Evolutionary conservation across 2,888 invertebrate species (phyloP).

Genomic region (Apamea epomidion): DNA sequence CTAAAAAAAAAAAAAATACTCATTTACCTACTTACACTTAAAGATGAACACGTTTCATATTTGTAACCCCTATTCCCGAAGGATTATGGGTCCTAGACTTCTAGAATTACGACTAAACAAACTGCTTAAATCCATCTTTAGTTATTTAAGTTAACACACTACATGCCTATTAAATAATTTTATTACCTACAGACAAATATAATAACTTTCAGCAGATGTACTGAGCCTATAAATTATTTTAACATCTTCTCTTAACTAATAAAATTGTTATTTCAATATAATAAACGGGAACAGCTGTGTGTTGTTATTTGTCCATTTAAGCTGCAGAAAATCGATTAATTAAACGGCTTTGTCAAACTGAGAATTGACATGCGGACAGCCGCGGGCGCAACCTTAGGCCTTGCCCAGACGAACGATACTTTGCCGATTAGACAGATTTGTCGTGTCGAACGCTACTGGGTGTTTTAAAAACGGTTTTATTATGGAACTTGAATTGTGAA

Average conservation of each 20-base stretch:
- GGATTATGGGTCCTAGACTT: neutral
- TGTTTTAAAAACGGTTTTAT: constrained; percentile 5
- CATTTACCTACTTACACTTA: no score
- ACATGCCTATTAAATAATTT: constrained; percentile 47
- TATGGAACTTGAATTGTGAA: constrained; percentile 8
- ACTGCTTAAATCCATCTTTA: constrained; percentile 30
- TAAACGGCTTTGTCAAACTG: constrained; percentile 36
- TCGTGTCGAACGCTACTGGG: constrained; percentile 28
- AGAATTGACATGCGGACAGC: constrained; percentile 35
- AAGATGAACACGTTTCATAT: neutral
- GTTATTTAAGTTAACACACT: constrained; percentile 32
- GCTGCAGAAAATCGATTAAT: constrained; percentile 53
- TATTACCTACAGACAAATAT: constrained; percentile 53
- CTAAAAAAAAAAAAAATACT: no score
- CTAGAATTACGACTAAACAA: constrained; percentile 11
- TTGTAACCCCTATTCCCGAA: neutral
- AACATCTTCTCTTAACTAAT: constrained; percentile 48
- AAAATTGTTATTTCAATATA: constrained; percentile 59
- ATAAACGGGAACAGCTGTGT: constrained; percentile 56
- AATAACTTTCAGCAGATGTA: constrained; percentile 58
- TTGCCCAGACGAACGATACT: constrained; percentile 10
- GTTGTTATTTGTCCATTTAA: constrained; percentile 40
- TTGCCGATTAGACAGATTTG: constrained; percentile 47
- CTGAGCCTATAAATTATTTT: constrained; percentile 53
- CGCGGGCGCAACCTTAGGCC: constrained; percentile 39